Evolutionary conservation across 1,140 invertebrate genomes (phyloP).

Genomic region (Drosophila ambigua): DNA sequence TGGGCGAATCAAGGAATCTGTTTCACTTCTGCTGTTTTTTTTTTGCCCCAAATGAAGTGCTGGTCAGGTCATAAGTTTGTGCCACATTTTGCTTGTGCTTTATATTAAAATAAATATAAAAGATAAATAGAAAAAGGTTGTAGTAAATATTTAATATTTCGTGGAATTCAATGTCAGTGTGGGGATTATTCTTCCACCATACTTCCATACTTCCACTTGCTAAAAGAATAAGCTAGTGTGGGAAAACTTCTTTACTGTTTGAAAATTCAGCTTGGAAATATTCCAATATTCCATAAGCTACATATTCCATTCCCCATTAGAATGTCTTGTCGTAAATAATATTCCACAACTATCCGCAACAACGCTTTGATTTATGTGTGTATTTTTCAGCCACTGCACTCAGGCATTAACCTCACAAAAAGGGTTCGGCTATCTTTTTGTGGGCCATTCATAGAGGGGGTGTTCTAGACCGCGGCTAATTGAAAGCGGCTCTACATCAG

Average conservation of each 20-base stretch:
- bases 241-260: too few relatives aligned
- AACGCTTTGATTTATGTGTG: slow-evolving; percentile 25
- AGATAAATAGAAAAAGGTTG: too few relatives aligned
- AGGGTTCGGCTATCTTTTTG: slow-evolving; percentile 23
- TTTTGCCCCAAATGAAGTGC: slow-evolving; percentile 58
- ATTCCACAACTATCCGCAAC: slow-evolving; percentile 18
- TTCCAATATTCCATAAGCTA: too few relatives aligned
- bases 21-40: slow-evolving; percentile 22
- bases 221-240: background rate
- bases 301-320: too few relatives aligned
- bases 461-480: slow-evolving; percentile 52
- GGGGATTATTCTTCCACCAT: too few relatives aligned
- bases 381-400: background rate
- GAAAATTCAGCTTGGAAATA: too few relatives aligned
- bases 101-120: too few relatives aligned
- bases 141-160: background rate
- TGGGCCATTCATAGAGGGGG: slow-evolving; percentile 44
- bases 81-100: too few relatives aligned
- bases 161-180: background rate
- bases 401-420: too few relatives aligned
- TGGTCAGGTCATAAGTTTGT: slow-evolving; percentile 32
- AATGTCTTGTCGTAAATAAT: too few relatives aligned
- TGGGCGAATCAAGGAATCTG: slow-evolving; percentile 29
- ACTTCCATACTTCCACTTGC: too few relatives aligned
- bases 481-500: slow-evolving; percentile 40